Conservation (phyloP, 2,888 invertebrate genomes). For the Drosophila leonis region DNA sequence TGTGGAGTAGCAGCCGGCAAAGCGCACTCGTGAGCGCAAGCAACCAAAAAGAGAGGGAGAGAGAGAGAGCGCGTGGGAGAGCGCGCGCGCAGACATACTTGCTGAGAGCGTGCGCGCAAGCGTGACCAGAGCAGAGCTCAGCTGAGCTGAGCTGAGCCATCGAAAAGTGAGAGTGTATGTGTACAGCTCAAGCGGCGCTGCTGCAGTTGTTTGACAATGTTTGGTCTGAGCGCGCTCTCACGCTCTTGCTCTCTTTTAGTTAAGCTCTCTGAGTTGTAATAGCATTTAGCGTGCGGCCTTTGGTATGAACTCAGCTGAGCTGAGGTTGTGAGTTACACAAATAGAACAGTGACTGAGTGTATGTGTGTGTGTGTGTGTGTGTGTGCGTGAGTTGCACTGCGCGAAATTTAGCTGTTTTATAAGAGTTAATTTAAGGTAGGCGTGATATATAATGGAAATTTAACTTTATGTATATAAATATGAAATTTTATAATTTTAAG, state of each 20-base stretch:
- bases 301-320: slow-evolving; percentile 35
- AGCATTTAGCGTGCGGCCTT: slow-evolving; percentile 12
- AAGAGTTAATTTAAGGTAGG: not conserved
- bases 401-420: slow-evolving; percentile 3
- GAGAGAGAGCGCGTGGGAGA: slow-evolving; percentile 8
- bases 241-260: not conserved
- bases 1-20: slow-evolving; percentile 30
- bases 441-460: not conserved
- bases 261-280: slow-evolving; percentile 5
- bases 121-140: slow-evolving; percentile 34
- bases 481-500: not conserved
- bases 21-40: slow-evolving; percentile 13
- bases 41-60: slow-evolving; percentile 3
- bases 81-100: not conserved
- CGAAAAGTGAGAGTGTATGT: slow-evolving; percentile 53
- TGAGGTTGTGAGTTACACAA: slow-evolving; percentile 21
- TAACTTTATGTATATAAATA: too few species aligned
- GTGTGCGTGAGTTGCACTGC: slow-evolving; percentile 24
- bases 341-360: slow-evolving; percentile 19
- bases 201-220: slow-evolving; percentile 22
- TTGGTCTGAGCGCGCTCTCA: slow-evolving; percentile 1
- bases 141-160: not conserved
- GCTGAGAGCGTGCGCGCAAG: slow-evolving; percentile 48
- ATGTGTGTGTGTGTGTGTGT: slow-evolving; percentile 5
- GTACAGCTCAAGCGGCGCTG: slow-evolving; percentile 8